Evolutionary conservation across 1,140 invertebrate genomes (phyloP).

Genomic region (Prorops nasuta): DNA sequence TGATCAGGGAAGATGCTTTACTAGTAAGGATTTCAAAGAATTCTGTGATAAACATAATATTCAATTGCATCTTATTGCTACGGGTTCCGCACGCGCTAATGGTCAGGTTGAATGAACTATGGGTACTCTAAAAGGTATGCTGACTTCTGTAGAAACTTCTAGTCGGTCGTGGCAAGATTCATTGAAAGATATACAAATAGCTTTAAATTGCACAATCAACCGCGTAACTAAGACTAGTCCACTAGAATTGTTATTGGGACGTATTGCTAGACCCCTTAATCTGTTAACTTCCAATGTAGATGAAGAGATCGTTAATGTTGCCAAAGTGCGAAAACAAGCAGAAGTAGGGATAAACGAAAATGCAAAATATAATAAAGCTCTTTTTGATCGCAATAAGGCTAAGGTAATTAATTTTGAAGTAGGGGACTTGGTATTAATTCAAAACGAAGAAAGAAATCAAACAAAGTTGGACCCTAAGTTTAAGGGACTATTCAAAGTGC

Average conservation of each 20-base stretch:
- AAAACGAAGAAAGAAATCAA: slow-evolving; percentile 41
- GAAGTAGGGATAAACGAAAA: not conserved
- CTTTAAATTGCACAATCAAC: slow-evolving; percentile 16
- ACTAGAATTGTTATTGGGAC: slow-evolving; percentile 14
- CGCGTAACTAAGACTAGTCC: slow-evolving; percentile 14
- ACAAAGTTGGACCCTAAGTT: slow-evolving; percentile 39
- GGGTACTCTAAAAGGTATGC: slow-evolving; percentile 28
- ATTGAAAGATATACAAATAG: slow-evolving; percentile 13
- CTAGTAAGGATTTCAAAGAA: slow-evolving; percentile 27
- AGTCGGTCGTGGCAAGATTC: slow-evolving; percentile 15
- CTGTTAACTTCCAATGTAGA: slow-evolving; percentile 7
- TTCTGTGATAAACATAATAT: slow-evolving; percentile 28
- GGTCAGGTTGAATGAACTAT: slow-evolving; percentile 34
- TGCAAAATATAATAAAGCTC: slow-evolving; percentile 27
- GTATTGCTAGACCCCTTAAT: slow-evolving; percentile 7
- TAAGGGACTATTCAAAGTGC: slow-evolving; percentile 34
- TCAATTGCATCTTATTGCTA: slow-evolving; percentile 11
- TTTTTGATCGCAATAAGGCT: slow-evolving; percentile 33
- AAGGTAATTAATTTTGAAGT: slow-evolving; percentile 28
- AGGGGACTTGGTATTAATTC: slow-evolving; percentile 36
- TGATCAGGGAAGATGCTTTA: slow-evolving; percentile 36
- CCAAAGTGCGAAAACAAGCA: not conserved
- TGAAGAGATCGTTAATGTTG: not conserved
- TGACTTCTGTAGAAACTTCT: slow-evolving; percentile 29
- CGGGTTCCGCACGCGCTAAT: slow-evolving; percentile 13